These are phyloP conservation scores for Holotrichia oblita DNA, from an alignment of 1,140 invertebrate species.

Conservation along the genomic window DNA sequence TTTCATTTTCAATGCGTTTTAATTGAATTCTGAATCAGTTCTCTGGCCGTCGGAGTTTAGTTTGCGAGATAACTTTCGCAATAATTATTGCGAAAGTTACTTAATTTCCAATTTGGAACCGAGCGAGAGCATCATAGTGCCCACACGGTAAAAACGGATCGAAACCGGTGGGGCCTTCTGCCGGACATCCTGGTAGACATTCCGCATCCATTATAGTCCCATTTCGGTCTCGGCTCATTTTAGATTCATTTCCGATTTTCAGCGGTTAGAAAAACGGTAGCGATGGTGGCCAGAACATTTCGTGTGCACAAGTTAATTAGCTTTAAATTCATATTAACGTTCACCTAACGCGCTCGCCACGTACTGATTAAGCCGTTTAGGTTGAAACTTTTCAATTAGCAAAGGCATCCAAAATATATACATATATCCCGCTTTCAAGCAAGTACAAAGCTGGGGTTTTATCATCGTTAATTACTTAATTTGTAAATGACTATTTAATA, in stretches of 20 bases:
- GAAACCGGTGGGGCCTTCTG: neutral
- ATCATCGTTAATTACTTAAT: slow-evolving; percentile 2
- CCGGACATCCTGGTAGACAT: slow-evolving; percentile 26
- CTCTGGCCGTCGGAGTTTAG: neutral
- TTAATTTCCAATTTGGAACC: neutral
- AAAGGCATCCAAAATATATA: neutral
- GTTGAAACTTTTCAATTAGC: slow-evolving; percentile 5
- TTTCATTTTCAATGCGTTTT: slow-evolving; percentile 6
- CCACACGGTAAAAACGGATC: slow-evolving; percentile 3
- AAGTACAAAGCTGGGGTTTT: neutral
- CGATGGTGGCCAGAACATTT: slow-evolving; percentile 13
- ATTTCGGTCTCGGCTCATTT: slow-evolving; percentile 40
- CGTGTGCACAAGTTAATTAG: slow-evolving; percentile 41
- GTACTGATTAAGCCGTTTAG: neutral
- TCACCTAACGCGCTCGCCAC: neutral
- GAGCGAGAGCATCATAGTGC: neutral
- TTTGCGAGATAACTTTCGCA: slow-evolving; percentile 6
- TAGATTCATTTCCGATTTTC: slow-evolving; percentile 43
- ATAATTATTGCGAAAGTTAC: slow-evolving; percentile 13
- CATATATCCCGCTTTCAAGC: neutral
- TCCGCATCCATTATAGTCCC: slow-evolving; percentile 38
- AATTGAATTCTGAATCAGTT: slow-evolving; percentile 9
- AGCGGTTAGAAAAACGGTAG: slow-evolving; percentile 41
- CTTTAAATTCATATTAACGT: slow-evolving; percentile 44
- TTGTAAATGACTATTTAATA: neutral